A percentile compares a stretch with the other conserved stretches of the same genome.
These are phyloP conservation scores for Puffinus mauretanicus DNA, from an alignment of 2,113 vertebrate genomes.

Conservation along the genomic window DNA sequence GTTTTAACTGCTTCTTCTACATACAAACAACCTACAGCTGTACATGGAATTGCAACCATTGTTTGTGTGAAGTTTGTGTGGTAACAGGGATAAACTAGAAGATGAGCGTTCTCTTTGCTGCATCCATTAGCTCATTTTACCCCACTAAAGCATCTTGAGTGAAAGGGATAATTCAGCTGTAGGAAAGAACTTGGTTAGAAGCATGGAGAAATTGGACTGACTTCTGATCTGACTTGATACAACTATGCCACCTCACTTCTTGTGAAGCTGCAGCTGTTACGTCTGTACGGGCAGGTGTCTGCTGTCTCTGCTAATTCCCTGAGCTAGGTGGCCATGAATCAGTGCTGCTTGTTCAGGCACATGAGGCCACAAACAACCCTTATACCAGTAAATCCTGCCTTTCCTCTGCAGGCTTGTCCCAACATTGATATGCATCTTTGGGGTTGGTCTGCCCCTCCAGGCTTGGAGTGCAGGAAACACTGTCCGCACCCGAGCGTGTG, in stretches of 20 bases:
- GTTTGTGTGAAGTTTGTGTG: neutral
- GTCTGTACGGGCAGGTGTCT: neutral
- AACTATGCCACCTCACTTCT: neutral
- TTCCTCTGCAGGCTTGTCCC: neutral
- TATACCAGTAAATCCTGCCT: neutral
- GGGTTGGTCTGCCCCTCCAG: neutral
- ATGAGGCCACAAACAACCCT: neutral
- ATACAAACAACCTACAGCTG: neutral
- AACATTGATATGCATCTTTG: too few relatives aligned
- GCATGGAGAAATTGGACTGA: neutral
- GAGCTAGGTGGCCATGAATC: neutral
- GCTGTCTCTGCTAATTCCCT: neutral
- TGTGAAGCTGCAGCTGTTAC: neutral
- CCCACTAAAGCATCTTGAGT: neutral
- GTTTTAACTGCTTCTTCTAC: neutral
- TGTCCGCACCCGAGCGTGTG: fast-evolving
- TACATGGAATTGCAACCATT: neutral
- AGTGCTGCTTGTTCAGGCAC: neutral
- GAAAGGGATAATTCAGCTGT: neutral
- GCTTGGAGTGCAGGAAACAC: neutral
- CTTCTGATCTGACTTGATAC: neutral
- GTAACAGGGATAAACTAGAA: neutral
- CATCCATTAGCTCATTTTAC: neutral
- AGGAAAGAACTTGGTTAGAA: neutral
- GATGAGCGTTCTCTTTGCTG: neutral